Evolutionary conservation across 2,797 vertebrate species (phyloP), one percentile per base, ranked within the genome.

Genomic region (Lepidocolaptes lacrymiger): DNA sequence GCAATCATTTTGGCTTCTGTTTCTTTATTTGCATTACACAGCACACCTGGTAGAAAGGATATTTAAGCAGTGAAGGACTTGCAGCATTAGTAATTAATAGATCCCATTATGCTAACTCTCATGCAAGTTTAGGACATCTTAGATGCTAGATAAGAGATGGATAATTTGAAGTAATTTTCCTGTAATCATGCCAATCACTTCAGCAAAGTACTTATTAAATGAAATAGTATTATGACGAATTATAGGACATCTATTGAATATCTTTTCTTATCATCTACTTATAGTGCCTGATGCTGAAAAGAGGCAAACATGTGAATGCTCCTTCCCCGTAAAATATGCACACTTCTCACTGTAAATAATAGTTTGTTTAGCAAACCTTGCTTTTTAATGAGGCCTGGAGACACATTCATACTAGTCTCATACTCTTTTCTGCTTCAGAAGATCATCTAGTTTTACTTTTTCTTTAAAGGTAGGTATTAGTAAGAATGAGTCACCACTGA

Each of bases 131-230:
- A 98, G 98, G 98, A 98, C 97, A 98, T 98, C 97, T 98, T 98
- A 98, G 97, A 97, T 97, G 97, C 97, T 98, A 98, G 97, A 98
- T 98, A 98, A 98, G 98, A 98, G 98, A 98, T 97, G 97, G 98
- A 98, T 98, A 98, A 98, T 98, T 98, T 98, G 98, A 98, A 98
- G 98, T 98, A 98, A 98, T 98, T 98, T 98, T 98, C 98, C 97
- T 98, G 97, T 97, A 98, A 98, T 98, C 98, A 98, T 97, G 98
- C 98, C 98, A 98, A 98, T 98, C 98, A 98, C 98, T 98, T 98
- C 97, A 98, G 98, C 97, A 98, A 98, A 98, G 98, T 97, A 98
- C 97, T 98, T 98, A 98, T 98, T 98, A 98, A 98, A 98, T 97
- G 98, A 98, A 98, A 98, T 96, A 96, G 98, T 98, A 98, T 98